Conservation (phyloP, 2,888 invertebrate genomes). For the Tribolium freemani region DNA sequence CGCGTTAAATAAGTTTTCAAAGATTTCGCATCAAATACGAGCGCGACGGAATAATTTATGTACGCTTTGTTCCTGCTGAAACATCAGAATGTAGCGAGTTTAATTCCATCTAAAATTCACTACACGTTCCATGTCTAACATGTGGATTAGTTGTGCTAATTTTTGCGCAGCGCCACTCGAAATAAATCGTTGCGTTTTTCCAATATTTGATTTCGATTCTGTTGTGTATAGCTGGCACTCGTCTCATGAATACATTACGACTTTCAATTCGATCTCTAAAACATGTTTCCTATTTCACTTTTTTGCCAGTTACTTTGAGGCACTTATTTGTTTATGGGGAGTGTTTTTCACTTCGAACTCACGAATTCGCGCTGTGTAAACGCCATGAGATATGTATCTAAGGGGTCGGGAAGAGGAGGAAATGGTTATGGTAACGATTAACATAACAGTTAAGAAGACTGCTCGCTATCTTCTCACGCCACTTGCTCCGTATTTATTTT, state of each 20-base stretch:
- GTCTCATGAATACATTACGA: conserved; percentile 53
- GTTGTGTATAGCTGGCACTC: conserved; percentile 46
- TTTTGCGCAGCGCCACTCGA: conserved; percentile 42
- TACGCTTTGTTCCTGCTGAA: neutral
- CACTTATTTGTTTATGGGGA: conserved; percentile 18
- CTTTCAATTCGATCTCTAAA: conserved; percentile 44
- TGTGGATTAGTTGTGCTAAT: neutral
- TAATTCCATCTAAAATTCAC: neutral
- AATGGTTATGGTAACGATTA: conserved; percentile 51
- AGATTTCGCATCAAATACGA: neutral
- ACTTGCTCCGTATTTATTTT: conserved; percentile 48
- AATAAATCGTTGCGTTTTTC: conserved; percentile 51
- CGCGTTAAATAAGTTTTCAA: neutral
- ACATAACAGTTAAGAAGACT: conserved; percentile 51
- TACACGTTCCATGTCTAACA: neutral
- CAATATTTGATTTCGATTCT: conserved; percentile 53
- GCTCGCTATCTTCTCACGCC: conserved; percentile 50
- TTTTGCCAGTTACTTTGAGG: conserved; percentile 32
- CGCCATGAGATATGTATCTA: conserved; percentile 50
- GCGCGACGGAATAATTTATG: neutral
- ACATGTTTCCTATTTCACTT: conserved; percentile 24
- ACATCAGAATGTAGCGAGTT: neutral
- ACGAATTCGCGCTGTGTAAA: conserved; percentile 39
- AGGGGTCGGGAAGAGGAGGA: conserved; percentile 47
- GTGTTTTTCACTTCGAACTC: neutral